Conservation (phyloP, 2,113 vertebrate species). For the Poecile atricapillus region DNA sequence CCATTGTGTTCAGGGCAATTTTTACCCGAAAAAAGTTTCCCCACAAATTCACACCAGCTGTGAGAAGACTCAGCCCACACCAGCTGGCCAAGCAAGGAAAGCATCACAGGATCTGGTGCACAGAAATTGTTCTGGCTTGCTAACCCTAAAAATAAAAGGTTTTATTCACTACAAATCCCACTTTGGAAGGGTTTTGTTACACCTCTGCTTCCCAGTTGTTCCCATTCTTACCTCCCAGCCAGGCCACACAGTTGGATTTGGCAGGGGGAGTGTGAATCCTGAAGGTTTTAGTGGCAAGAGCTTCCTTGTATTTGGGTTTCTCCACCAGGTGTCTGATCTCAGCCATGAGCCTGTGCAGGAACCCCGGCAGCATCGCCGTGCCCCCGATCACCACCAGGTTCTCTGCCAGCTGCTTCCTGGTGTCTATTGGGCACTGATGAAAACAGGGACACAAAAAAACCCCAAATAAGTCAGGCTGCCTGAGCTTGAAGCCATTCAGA, state of each 20-base stretch:
- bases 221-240: slow-evolving; percentile 89
- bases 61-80: neutral
- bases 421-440: slow-evolving; percentile 91
- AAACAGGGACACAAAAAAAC: neutral
- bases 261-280: slow-evolving; percentile 90
- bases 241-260: slow-evolving; percentile 95
- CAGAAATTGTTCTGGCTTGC: neutral
- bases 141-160: neutral
- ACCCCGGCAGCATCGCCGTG: slow-evolving; percentile 92
- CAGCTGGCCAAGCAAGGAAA: neutral
- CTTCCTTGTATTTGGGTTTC: slow-evolving; percentile 89
- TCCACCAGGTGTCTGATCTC: slow-evolving; percentile 92
- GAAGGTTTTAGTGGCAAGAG: slow-evolving; percentile 88
- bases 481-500: neutral
- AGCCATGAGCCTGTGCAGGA: slow-evolving; percentile 90
- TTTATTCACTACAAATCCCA: neutral
- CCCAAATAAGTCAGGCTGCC: neutral
- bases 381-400: slow-evolving; percentile 94
- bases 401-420: slow-evolving; percentile 92
- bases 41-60: neutral
- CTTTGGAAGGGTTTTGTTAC: neutral
- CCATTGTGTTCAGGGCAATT: neutral
- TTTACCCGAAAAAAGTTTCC: neutral
- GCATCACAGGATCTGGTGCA: neutral
- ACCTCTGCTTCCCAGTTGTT: too few species aligned